Evolutionary conservation across 2,113 vertebrate species (phyloP).

Genomic region (Callaeas wilsoni): DNA sequence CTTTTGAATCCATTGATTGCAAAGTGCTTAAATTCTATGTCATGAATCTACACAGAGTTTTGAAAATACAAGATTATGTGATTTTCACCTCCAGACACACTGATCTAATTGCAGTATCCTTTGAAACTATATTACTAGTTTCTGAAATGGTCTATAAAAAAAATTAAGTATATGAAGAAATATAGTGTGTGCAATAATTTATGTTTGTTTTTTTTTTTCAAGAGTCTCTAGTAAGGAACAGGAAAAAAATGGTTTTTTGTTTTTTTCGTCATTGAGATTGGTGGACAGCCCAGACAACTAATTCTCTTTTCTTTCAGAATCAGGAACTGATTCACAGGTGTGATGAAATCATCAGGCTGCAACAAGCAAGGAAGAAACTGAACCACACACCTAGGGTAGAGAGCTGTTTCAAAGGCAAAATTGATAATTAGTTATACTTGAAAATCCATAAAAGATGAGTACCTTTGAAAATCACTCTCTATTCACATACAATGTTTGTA

Average conservation of each 20-base stretch:
- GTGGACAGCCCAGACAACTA: neutral
- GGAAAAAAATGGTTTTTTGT: neutral
- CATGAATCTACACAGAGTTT: neutral
- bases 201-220: neutral
- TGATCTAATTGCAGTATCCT: neutral
- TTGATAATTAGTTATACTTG: neutral
- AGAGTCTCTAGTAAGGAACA: neutral
- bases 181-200: neutral
- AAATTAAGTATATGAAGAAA: neutral
- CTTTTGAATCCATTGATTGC: neutral
- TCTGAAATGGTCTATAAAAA: neutral
- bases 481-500: neutral
- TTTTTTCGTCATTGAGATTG: neutral
- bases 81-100: neutral
- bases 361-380: neutral
- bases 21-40: neutral
- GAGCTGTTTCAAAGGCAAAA: neutral
- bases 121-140: neutral
- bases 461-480: neutral
- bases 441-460: neutral
- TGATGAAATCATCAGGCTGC: neutral
- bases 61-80: neutral
- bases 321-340: neutral
- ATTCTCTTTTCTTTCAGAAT: neutral
- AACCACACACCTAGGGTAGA: neutral